Evolutionary conservation across 2,113 vertebrate species (phyloP).

Genomic region (Pitta sordida): DNA sequence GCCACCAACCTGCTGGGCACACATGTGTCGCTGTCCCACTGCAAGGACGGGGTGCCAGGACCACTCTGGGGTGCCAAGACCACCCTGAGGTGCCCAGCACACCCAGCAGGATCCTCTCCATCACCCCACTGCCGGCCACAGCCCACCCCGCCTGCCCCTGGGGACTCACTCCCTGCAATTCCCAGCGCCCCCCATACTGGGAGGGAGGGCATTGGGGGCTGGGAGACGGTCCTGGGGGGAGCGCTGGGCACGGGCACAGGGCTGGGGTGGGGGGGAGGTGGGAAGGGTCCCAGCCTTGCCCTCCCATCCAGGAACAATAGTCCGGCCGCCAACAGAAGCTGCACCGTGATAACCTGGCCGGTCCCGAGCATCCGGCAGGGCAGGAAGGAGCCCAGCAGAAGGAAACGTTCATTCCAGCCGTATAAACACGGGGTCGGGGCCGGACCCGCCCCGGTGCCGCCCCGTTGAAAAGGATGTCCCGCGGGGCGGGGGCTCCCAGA

Average conservation of each 20-base stretch:
- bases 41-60: rapidly evolving
- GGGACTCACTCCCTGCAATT: not conserved
- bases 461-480: not conserved
- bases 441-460: not conserved
- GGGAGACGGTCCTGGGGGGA: not conserved
- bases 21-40: not conserved
- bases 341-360: constrained; percentile 41
- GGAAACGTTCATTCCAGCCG: constrained; percentile 66
- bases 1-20: rapidly evolving
- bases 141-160: not conserved
- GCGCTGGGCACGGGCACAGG: no score
- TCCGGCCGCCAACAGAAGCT: constrained; percentile 6
- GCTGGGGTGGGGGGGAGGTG: no score
- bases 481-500: not conserved
- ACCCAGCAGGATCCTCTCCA: not conserved
- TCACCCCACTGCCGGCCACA: not conserved
- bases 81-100: rapidly evolving
- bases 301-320: not conserved
- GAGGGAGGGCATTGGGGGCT: not conserved
- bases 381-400: constrained; percentile 74
- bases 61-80: rapidly evolving
- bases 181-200: rapidly evolving
- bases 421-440: constrained; percentile 52
- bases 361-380: constrained; percentile 61
- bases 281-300: not conserved